A percentile compares a stretch with the other conserved stretches of the same genome.
phyloP scores from a whole-genome alignment of 2,797 vertebrate genomes.

The Acanthurus tractus region DNA sequence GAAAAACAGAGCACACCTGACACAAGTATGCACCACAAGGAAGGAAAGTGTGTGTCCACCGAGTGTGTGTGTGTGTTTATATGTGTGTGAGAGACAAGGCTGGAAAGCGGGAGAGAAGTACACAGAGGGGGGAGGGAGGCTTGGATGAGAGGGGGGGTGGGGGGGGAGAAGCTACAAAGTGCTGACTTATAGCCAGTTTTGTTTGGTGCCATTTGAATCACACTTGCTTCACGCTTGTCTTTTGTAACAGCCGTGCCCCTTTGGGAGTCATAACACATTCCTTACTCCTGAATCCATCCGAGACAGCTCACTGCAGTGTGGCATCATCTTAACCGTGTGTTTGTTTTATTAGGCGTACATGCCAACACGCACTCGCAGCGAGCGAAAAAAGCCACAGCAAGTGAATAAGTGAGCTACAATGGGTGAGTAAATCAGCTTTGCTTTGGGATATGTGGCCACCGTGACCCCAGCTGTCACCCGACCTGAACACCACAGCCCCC shows the following conservation, averaged over 20 bases:
- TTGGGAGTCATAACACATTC: slow-evolving; percentile 54
- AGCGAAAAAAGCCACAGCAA: slow-evolving; percentile 11
- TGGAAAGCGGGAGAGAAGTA: slow-evolving; percentile 22
- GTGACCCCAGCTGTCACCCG: slow-evolving; percentile 34
- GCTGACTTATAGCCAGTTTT: slow-evolving; percentile 34
- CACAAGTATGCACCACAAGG: slow-evolving; percentile 79
- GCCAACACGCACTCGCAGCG: slow-evolving; percentile 22
- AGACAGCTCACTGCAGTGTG: slow-evolving; percentile 31
- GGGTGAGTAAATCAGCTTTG: slow-evolving; percentile 42
- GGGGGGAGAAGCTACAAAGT: slow-evolving; percentile 39
- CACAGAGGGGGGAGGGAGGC: background rate
- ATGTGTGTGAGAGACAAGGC: slow-evolving; percentile 23
- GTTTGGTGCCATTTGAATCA: slow-evolving; percentile 52
- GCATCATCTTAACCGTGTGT: slow-evolving; percentile 41
- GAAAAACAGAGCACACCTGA: slow-evolving; percentile 88
- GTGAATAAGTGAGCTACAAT: slow-evolving; percentile 33
- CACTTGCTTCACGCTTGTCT: slow-evolving; percentile 39
- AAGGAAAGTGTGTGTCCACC: slow-evolving; percentile 43
- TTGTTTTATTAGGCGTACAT: slow-evolving; percentile 15
- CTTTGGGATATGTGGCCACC: slow-evolving; percentile 25
- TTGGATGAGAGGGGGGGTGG: background rate
- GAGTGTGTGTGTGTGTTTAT: slow-evolving; percentile 6
- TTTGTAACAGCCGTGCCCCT: slow-evolving; percentile 48
- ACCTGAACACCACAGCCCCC: slow-evolving; percentile 36
- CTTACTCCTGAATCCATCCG: slow-evolving; percentile 46